Evolutionary conservation across 2,888 invertebrate genomes (phyloP).

Genomic region (Caenorhabditis panamensis): DNA sequence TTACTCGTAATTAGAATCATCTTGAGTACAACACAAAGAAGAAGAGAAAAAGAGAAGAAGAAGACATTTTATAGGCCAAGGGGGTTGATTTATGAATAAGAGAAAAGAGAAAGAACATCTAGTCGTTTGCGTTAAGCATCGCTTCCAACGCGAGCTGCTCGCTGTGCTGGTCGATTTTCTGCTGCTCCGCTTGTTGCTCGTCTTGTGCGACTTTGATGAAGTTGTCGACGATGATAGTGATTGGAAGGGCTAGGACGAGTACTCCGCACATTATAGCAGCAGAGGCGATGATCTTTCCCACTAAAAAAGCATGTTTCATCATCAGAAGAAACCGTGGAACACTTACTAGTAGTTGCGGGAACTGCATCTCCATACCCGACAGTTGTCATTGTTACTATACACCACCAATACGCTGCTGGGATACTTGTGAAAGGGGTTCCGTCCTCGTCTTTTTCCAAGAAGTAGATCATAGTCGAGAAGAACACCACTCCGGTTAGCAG

Average conservation of each 20-base stretch:
- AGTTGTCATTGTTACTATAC: constrained; percentile 81
- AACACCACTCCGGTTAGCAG: constrained; percentile 80
- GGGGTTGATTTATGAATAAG: neutral
- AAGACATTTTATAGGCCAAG: no score
- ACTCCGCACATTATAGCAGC: constrained; percentile 81
- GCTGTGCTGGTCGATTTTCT: constrained; percentile 71
- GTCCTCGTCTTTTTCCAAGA: constrained; percentile 81
- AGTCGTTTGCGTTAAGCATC: constrained; percentile 70
- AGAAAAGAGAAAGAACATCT: constrained; percentile 31
- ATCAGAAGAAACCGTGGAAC: neutral
- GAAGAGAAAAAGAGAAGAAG: neutral
- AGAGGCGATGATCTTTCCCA: constrained; percentile 80
- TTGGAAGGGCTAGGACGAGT: constrained; percentile 80
- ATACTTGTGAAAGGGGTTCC: constrained; percentile 80
- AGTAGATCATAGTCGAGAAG: constrained; percentile 81
- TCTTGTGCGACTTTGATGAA: constrained; percentile 81
- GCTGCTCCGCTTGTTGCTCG: constrained; percentile 79
- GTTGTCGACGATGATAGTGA: constrained; percentile 81
- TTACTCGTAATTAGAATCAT: constrained; percentile 57
- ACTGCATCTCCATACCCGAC: constrained; percentile 81
- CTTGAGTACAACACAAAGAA: neutral
- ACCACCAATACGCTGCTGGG: constrained; percentile 81
- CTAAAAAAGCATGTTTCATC: constrained; percentile 63
- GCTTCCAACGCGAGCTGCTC: constrained; percentile 69
- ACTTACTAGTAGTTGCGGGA: constrained; percentile 79